Base-by-base conservation (phyloP, 2,888 invertebrate genomes). In the Eupelmus urozonus region DNA sequence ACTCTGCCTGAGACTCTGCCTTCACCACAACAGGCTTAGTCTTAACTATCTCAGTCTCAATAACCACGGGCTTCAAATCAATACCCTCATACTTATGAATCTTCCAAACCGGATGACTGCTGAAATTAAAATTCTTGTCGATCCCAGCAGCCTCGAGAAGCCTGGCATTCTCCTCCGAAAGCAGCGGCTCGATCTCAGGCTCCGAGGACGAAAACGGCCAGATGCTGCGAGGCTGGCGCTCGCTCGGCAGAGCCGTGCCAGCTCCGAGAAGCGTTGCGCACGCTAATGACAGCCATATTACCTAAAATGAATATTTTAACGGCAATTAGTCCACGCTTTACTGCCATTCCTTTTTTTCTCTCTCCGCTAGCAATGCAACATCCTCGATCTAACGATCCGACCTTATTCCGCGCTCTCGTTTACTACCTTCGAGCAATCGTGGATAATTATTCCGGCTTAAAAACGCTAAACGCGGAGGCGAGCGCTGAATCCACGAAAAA, bases 61-160 rank as follows among this genome's bases (percentile, higher is more conserved):
- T 42, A n/a, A 79, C 53, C 4, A 82, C 79, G 5, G 84, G 82
- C 5, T 81, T 79, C 7, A 81, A 20, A 27, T 83, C 82, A 73
- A 84, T 80, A 2, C 82, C 81, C 25, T 80, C 73, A 69, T 83
- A 83, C 69, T 81, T 82, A 80, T 82, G 83, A 0, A 84, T 63
- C 71, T 81, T 83, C 84, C 84, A 84, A 27, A 84, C 55, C 11
- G 80, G 83, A 29, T 82, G 74, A 34, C 81, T 79, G 51, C 76
- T 80, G n/a, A 82, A 57, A 49, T 79, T 76, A 13, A 83, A 62
- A 4, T 27, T 69, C 16, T 55, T 42, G 9, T 42, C 72, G 0
- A 72, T 18, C 2, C 72, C 75, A 0, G 67, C 69, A 27, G 60
- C 13, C 1, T 60, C 51, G 2, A 79, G 55, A 0, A 78, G 55